phyloP scores from a whole-genome alignment of 2,888 invertebrate genomes.

The Clusia tigrina region DNA sequence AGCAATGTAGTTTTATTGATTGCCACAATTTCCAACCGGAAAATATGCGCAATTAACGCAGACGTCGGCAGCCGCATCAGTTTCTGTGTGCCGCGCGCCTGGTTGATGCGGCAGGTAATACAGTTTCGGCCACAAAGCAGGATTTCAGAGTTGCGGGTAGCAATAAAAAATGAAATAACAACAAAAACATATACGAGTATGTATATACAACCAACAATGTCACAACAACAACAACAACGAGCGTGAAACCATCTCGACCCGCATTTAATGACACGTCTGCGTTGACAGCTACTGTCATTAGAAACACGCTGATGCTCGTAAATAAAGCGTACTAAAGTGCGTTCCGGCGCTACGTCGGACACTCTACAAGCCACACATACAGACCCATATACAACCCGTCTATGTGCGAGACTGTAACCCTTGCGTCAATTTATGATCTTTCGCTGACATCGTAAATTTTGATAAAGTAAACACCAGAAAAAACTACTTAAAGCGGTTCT shows the following conservation, averaged over 20 bases:
- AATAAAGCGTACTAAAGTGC: background rate
- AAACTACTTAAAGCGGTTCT: background rate
- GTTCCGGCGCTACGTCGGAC: background rate
- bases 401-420: background rate
- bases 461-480: background rate
- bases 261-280: slow-evolving; percentile 6
- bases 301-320: background rate
- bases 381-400: background rate
- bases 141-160: too few relatives aligned
- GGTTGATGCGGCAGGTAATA: too few relatives aligned
- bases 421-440: background rate
- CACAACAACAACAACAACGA: background rate
- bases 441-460: slow-evolving; percentile 5
- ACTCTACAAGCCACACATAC: background rate
- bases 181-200: background rate
- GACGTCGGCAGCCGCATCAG: too few relatives aligned
- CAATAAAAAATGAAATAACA: too few relatives aligned
- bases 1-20: too few relatives aligned
- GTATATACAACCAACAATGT: background rate
- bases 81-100: too few relatives aligned
- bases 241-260: background rate
- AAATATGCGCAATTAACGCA: too few relatives aligned
- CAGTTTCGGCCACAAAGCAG: too few relatives aligned
- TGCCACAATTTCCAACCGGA: too few relatives aligned
- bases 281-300: slow-evolving; percentile 6